Base-by-base conservation (phyloP, 2,113 vertebrate species). In the Butorides virescens region DNA sequence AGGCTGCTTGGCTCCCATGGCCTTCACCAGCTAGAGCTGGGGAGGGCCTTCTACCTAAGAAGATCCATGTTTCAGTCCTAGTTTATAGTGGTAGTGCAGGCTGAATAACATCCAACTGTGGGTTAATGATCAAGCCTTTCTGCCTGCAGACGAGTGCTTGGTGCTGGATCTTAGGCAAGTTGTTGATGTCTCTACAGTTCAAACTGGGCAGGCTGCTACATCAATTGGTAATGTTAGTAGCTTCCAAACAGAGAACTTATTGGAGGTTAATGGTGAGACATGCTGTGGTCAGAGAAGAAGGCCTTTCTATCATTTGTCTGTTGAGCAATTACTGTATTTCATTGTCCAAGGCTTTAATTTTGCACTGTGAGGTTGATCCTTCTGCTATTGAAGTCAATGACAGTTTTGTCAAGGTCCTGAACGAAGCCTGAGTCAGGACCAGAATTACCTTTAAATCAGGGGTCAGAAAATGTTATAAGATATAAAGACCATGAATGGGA, bases 1-100 rank as follows among this genome's bases (percentile, higher is more conserved):
- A 70, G 18, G 4, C 9, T 44, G 30, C 50, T 72, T 42, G 39
- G 22, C 16, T 76, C 22, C 47, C 25, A 7, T 9, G 63, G 47
- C 62, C 61, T 26, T 72, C 22, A 32, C 21, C n/a, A 79, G 0
- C 5, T 1, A 11, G 18, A 79, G 26, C 37, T 50, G 5, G 4
- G 17, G 5, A 71, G 20, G 20, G 11, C 8, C 13, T 90, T 72
- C 77, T 58, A 0, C 30, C 27, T 44, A 30, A 44, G 36, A 27
- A 15, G 23, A 25, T 25, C 17, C 27, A 19, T 53, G 5, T 34
- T 66, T 55, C n/a, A 39, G 7, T 37, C 26, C 3, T 76, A 66
- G 36, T 30, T 78, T 26, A 10, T 36, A 4, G 9, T 68, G 39
- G 39, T 10, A 17, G 36, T 8, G 15, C 79, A 73, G 67, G 20